Evolutionary conservation across 2,888 invertebrate species (phyloP).

Genomic region (Dryomyza anilis): DNA sequence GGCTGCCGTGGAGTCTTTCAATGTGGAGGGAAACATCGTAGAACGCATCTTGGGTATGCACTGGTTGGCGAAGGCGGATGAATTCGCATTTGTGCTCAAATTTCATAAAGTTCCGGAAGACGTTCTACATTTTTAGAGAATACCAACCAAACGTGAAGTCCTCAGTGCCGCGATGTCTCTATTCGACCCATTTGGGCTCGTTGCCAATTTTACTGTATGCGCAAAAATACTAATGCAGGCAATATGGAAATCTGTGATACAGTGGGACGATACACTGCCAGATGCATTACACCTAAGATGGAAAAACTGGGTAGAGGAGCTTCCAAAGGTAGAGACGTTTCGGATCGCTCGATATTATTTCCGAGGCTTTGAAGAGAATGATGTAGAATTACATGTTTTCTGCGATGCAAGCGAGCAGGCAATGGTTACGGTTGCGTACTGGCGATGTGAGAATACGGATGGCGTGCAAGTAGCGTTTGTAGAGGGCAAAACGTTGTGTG

Average conservation of each 20-base stretch:
- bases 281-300: constrained; percentile 24
- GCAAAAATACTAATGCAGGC: constrained; percentile 30
- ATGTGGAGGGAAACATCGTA: too few species aligned
- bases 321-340: constrained; percentile 20
- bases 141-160: constrained; percentile 30
- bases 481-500: constrained; percentile 11
- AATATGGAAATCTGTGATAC: constrained; percentile 24
- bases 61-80: neutral
- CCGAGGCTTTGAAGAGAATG: neutral
- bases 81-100: neutral
- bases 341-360: constrained; percentile 30
- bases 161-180: constrained; percentile 28
- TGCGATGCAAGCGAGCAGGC: constrained; percentile 10
- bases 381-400: constrained; percentile 11
- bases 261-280: constrained; percentile 30
- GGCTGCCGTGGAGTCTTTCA: neutral
- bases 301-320: neutral
- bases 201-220: constrained; percentile 26
- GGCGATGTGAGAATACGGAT: neutral
- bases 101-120: neutral
- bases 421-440: constrained; percentile 10
- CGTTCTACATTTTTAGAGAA: constrained; percentile 11
- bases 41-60: neutral
- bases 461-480: constrained; percentile 10
- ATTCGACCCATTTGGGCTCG: constrained; percentile 17